Conservation (phyloP, 2,113 vertebrate species). For the Rhinichthys klamathensis region DNA sequence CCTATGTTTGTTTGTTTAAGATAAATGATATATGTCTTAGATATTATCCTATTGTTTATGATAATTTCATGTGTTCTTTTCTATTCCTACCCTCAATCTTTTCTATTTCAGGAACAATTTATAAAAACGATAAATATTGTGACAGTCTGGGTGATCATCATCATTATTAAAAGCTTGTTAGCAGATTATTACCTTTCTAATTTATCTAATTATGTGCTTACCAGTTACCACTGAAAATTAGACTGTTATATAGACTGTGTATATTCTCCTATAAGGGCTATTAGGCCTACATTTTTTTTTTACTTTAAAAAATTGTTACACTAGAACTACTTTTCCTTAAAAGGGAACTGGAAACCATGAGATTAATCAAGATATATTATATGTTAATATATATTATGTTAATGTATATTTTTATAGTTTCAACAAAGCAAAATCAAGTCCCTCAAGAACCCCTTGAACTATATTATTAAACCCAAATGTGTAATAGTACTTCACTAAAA, state of each 20-base stretch:
- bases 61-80: no score
- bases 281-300: no score
- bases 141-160: not conserved
- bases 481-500: no score
- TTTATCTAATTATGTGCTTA: not conserved
- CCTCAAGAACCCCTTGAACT: no score
- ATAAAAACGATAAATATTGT: not conserved
- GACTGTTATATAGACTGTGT: not conserved
- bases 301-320: not conserved
- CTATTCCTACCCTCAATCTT: not conserved
- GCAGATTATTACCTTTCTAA: not conserved
- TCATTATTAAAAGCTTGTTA: not conserved
- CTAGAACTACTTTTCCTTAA: not conserved
- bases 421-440: no score
- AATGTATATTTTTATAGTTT: no score
- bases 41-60: no score
- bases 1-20: not conserved
- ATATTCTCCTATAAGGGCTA: not conserved
- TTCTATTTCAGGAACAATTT: not conserved
- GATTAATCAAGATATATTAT: not conserved
- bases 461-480: no score
- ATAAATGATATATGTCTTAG: not conserved
- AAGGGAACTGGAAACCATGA: not conserved
- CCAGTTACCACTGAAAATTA: not conserved
- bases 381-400: no score